Evolutionary conservation across 2,797 vertebrate genomes (phyloP).

Genomic region (Erithacus rubecula): DNA sequence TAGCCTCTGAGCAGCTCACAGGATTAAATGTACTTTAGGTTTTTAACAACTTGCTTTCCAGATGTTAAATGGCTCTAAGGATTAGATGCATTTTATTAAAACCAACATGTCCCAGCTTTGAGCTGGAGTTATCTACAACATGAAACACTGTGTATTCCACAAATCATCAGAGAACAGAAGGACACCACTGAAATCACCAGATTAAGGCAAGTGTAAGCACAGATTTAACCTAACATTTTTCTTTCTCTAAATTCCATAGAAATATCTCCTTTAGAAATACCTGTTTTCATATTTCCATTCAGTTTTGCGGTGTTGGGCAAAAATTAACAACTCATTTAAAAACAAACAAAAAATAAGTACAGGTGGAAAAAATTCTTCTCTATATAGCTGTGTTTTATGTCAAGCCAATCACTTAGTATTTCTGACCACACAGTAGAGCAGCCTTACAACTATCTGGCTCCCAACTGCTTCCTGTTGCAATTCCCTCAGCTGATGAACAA

Average conservation of each 20-base stretch:
- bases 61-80: slow-evolving; percentile 56
- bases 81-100: slow-evolving; percentile 56
- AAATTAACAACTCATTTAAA: neutral
- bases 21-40: slow-evolving; percentile 57
- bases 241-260: neutral
- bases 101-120: slow-evolving; percentile 22
- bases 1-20: slow-evolving; percentile 31
- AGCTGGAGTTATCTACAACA: neutral
- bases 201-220: slow-evolving; percentile 30
- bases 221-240: slow-evolving; percentile 13
- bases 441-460: neutral
- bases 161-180: slow-evolving; percentile 37
- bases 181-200: slow-evolving; percentile 23
- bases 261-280: neutral
- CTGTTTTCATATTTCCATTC: neutral
- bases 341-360: neutral
- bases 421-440: neutral
- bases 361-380: neutral
- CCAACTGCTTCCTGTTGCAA: neutral
- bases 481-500: neutral
- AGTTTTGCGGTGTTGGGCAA: neutral
- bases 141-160: neutral
- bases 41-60: slow-evolving; percentile 64
- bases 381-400: neutral
- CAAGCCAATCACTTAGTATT: neutral